phyloP scores from a whole-genome alignment of 2,113 vertebrate species.

The Hydrochoerus hydrochaeris region DNA sequence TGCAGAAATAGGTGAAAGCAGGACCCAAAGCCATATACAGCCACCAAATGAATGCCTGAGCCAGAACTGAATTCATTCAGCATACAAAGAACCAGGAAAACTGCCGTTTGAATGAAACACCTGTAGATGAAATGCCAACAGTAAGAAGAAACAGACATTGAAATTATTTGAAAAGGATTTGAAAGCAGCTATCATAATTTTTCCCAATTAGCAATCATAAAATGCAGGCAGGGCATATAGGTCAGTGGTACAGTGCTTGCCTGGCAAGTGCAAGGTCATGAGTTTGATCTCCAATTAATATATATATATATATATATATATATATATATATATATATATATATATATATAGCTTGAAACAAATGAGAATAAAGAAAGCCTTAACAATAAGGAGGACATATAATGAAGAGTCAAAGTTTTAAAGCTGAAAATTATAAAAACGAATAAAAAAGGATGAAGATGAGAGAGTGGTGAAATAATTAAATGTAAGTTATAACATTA shows the following conservation, averaged over 20 bases:
- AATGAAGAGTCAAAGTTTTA: conserved; percentile 13
- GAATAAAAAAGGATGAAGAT: background rate
- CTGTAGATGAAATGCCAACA: background rate
- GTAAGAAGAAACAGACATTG: background rate
- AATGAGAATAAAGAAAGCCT: background rate
- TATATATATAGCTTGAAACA: background rate
- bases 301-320: too few relatives aligned
- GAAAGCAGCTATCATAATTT: background rate
- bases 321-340: too few relatives aligned
- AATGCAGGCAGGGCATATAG: too few relatives aligned
- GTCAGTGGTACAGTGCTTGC: too few relatives aligned
- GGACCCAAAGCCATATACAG: background rate
- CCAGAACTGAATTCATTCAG: background rate
- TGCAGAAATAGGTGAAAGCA: background rate
- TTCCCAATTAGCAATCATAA: background rate
- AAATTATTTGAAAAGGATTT: conserved; percentile 17
- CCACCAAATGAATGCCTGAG: background rate
- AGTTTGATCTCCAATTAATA: too few relatives aligned
- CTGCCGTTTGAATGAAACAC: background rate
- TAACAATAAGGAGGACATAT: background rate
- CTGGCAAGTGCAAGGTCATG: too few relatives aligned
- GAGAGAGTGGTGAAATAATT: background rate
- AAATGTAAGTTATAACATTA: conserved; percentile 11
- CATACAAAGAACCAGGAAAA: background rate
- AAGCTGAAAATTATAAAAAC: background rate